Evolutionary conservation across 2,797 vertebrate species (phyloP), one percentile per base, ranked within the genome.

Genomic region (Podargus strigoides): DNA sequence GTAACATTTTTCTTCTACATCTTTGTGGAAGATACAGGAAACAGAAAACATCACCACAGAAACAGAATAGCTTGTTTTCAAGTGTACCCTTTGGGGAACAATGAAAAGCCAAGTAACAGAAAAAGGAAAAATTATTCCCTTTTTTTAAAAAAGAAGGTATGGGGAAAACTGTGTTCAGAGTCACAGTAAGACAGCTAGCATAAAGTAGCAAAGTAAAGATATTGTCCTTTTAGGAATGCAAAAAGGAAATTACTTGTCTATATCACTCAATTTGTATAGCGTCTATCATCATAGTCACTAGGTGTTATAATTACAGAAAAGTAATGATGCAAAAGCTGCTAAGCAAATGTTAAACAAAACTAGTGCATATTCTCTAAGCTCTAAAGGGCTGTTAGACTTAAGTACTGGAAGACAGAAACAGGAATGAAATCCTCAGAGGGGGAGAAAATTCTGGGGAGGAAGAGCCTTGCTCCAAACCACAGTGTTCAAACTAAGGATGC

Each of bases 231-330:
- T 20, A 81, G 23, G 22, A 68, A 7, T 62, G n/a, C 42, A 44
- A 68, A 75, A 73, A 44, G 27, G 21, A 84, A 78, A 86, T 78
- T 26, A 67, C 23, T 66, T 59, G 37, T 64, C 50, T 81, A 15
- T 34, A 66, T 56, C 55, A 39, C 19, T 82, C n/a, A 76, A 87
- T 64, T 52, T 85, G 14, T 69, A 22, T 18, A 19, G 28, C 26
- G 11, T 67, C 47, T 85, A 74, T 59, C 83, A 59, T 67, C 41
- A 56, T 23, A 88, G 41, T 34, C 77, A 84, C 52, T 76, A 91
- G 59, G 52, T 95, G 80, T 75, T 93, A 70, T 82, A 93, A 89
- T 86, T 91, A 91, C 42, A 63, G 85, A 86, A 73, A 91, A 81
- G 39, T 91, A 89, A 94, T 64, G 67, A 84, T 80, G 80, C 36